phyloP scores from a whole-genome alignment of 1,140 invertebrate genomes.

The Daktulosphaira vitifoliae region DNA sequence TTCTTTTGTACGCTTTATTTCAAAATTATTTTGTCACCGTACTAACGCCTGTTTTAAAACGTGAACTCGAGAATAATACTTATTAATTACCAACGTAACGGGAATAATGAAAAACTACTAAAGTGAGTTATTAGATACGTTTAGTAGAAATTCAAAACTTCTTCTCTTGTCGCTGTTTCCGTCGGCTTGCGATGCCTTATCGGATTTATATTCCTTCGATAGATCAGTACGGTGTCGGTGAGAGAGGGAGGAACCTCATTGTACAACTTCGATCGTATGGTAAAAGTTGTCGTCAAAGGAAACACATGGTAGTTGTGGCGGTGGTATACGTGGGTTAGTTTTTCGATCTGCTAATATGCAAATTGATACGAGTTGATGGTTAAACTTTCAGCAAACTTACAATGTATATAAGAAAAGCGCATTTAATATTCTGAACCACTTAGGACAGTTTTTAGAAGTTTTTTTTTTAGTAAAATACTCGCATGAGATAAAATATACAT shows the following conservation, averaged over 20 bases:
- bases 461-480: slow-evolving; percentile 16
- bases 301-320: neutral
- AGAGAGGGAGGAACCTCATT: no score
- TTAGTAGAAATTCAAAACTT: no score
- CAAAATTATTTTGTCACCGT: no score
- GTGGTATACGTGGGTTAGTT: neutral
- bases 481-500: slow-evolving; percentile 14
- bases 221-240: no score
- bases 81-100: neutral
- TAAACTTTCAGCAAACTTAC: slow-evolving; percentile 30
- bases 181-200: no score
- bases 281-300: slow-evolving; percentile 32
- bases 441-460: slow-evolving; percentile 20
- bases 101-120: slow-evolving; percentile 2
- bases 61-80: no score
- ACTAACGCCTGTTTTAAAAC: no score
- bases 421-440: slow-evolving; percentile 28
- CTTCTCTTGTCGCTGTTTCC: no score
- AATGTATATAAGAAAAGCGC: slow-evolving; percentile 29
- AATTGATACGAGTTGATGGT: slow-evolving; percentile 27
- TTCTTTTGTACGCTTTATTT: no score
- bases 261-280: slow-evolving; percentile 1
- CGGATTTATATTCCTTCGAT: no score
- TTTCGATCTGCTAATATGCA: slow-evolving; percentile 29
- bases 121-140: no score